Percentiles rank a stretch among this genome's conserved stretches.
These are phyloP conservation scores for Leptinotarsa texana DNA, from an alignment of 1,140 invertebrate species.

Conservation along the genomic window DNA sequence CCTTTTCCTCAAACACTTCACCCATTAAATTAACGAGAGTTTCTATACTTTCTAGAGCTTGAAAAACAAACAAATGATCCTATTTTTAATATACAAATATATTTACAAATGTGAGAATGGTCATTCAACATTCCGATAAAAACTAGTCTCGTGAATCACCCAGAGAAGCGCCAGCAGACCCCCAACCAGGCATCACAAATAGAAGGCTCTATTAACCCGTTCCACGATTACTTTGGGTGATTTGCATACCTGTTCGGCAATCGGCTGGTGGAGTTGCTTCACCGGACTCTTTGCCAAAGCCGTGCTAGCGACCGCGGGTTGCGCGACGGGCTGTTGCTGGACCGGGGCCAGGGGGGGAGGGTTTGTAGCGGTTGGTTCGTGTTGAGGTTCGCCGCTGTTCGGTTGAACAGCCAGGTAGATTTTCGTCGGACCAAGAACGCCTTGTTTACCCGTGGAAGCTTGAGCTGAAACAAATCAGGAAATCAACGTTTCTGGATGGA, in stretches of 20 bases:
- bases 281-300: slow-evolving; percentile 29
- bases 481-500: too few species aligned
- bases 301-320: not conserved
- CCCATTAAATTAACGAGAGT: too few species aligned
- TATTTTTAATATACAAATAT: too few species aligned
- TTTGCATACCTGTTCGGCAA: slow-evolving; percentile 53
- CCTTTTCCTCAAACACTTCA: too few species aligned
- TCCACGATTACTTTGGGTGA: slow-evolving; percentile 48
- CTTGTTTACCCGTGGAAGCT: slow-evolving; percentile 79
- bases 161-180: too few species aligned
- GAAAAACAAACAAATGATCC: too few species aligned
- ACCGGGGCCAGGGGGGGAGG: slow-evolving; percentile 59
- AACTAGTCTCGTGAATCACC: too few species aligned
- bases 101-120: too few species aligned
- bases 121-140: too few species aligned
- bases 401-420: slow-evolving; percentile 83
- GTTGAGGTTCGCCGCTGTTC: slow-evolving; percentile 37
- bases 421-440: slow-evolving; percentile 80
- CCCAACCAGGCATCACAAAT: not conserved
- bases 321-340: slow-evolving; percentile 45
- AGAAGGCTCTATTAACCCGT: slow-evolving; percentile 18
- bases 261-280: slow-evolving; percentile 33
- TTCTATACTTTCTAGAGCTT: too few species aligned
- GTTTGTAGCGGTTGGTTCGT: slow-evolving; percentile 45
- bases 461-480: slow-evolving; percentile 61